A percentile compares a stretch with the other conserved stretches of the same genome.
phyloP scores from a whole-genome alignment of 2,888 invertebrate species.

The Deroplatys truncata region DNA sequence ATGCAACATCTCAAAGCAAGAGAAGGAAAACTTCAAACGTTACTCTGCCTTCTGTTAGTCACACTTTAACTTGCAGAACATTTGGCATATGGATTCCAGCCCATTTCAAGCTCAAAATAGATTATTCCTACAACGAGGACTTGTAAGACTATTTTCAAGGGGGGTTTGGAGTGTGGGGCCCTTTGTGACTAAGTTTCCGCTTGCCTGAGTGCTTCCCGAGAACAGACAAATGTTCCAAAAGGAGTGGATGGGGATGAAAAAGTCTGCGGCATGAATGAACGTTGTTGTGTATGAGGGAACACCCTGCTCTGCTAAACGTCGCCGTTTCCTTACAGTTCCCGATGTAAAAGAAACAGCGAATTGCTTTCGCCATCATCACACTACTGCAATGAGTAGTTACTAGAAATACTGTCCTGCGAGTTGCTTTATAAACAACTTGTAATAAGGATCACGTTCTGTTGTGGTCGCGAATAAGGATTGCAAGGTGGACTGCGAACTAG shows the following conservation, averaged over 20 bases:
- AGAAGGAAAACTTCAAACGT: not conserved
- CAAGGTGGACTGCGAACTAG: too few relatives aligned
- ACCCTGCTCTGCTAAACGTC: too few relatives aligned
- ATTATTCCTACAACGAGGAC: not conserved
- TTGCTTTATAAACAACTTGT: too few relatives aligned
- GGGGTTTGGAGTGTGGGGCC: not conserved
- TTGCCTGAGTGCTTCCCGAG: not conserved
- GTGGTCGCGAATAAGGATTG: too few relatives aligned
- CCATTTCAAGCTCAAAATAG: not conserved
- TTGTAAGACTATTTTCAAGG: not conserved
- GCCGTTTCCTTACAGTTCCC: too few relatives aligned
- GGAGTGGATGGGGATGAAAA: not conserved
- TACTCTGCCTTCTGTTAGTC: not conserved
- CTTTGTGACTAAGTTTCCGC: not conserved
- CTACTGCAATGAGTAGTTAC: too few relatives aligned
- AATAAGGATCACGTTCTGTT: too few relatives aligned
- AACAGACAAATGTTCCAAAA: not conserved
- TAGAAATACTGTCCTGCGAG: too few relatives aligned
- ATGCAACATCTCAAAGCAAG: not conserved
- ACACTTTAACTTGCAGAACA: not conserved
- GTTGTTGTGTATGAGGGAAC: too few relatives aligned
- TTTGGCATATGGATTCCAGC: not conserved
- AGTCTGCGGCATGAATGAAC: not conserved
- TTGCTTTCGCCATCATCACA: too few relatives aligned
- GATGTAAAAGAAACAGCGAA: too few relatives aligned